Conservation (phyloP, 2,797 vertebrate genomes). For the Sebastes goodei region DNA sequence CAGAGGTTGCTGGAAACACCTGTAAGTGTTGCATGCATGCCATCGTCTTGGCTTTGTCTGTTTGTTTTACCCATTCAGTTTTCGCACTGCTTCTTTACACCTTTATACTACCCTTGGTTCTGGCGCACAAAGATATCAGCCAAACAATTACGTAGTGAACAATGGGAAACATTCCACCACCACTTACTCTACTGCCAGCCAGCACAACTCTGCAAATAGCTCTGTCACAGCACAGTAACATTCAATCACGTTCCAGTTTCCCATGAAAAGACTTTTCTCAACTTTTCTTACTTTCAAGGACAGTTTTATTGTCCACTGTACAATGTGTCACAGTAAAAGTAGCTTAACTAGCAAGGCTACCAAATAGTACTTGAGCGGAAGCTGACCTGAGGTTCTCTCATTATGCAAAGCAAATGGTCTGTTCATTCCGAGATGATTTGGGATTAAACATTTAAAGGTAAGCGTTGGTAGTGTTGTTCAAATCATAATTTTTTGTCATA, state of each 20-base stretch:
- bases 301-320: not conserved
- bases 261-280: not conserved
- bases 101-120: not conserved
- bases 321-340: not conserved
- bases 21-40: not conserved
- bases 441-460: not conserved
- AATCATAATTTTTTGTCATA: no score
- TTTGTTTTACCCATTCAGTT: slow-evolving; percentile 4
- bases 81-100: not conserved
- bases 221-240: slow-evolving; percentile 17
- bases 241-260: slow-evolving; percentile 23
- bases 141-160: slow-evolving; percentile 30
- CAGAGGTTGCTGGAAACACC: slow-evolving; percentile 5
- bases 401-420: not conserved
- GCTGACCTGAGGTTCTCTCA: not conserved
- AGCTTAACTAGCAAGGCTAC: not conserved
- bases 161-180: slow-evolving; percentile 23
- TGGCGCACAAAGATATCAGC: slow-evolving; percentile 13
- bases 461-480: no score
- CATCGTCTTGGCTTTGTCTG: not conserved
- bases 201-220: slow-evolving; percentile 16
- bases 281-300: not conserved
- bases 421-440: not conserved
- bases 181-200: slow-evolving; percentile 6
- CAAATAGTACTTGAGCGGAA: not conserved